Evolutionary conservation across 2,888 invertebrate genomes (phyloP).

Genomic region (Entomobrya multifasciata): DNA sequence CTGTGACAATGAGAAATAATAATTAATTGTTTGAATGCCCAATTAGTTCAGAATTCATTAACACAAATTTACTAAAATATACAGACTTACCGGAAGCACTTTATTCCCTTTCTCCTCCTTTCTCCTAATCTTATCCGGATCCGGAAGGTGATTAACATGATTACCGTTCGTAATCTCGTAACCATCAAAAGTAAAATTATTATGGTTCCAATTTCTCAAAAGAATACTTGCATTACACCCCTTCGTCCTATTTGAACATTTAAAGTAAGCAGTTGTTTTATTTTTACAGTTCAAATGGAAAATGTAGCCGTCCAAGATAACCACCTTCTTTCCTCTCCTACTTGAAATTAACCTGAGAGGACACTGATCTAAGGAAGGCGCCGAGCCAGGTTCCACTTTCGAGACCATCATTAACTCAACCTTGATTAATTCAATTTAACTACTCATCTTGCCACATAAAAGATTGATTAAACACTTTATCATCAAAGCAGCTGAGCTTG

Average conservation of each 20-base stretch:
- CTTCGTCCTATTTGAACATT: background rate
- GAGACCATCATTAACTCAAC: too few species aligned
- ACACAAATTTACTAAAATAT: background rate
- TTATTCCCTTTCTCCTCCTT: background rate
- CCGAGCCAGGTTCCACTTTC: too few species aligned
- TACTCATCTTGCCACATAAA: too few species aligned
- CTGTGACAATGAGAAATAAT: too few species aligned
- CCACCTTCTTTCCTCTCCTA: background rate
- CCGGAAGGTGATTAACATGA: background rate
- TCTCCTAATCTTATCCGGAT: background rate
- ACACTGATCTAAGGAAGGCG: too few species aligned
- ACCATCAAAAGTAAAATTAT: background rate
- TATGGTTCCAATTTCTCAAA: background rate
- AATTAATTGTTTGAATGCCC: too few species aligned
- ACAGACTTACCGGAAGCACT: background rate
- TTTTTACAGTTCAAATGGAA: background rate
- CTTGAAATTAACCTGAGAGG: background rate
- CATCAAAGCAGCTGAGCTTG: too few species aligned
- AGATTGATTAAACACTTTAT: too few species aligned
- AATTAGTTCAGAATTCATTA: background rate
- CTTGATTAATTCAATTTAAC: too few species aligned
- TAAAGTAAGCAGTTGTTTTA: background rate
- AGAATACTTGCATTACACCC: background rate
- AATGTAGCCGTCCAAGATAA: background rate
- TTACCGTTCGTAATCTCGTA: background rate